Base-by-base conservation (phyloP, 2,797 vertebrate genomes). In the Phalloptychus januarius region DNA sequence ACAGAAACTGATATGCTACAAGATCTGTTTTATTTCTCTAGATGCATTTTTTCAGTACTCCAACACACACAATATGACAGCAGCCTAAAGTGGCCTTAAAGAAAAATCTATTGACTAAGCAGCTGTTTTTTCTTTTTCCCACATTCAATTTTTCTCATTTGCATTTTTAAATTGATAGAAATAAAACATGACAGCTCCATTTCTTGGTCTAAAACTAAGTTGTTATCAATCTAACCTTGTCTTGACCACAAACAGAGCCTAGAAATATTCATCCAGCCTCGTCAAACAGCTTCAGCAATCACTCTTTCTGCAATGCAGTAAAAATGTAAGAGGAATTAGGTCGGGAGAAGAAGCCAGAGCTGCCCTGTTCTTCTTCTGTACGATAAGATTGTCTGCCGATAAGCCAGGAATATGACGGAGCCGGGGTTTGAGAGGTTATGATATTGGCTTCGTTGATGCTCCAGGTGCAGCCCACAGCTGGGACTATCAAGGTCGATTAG, bases 361-460 rank as follows among this genome's bases (percentile, higher is more conserved):
- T 84, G 77, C 85, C 75, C 80, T 83, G 83, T 75, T 83, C 79
- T 89, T 84, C 50, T 20, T 74, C 36, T 45, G 7, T 4, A 48
- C 38, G 88, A 92, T 92, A 89, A 89, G 88, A 92, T 91, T 86
- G 87, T 90, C 89, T 89, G 88, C 84, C 67, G 91, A 91, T 91
- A 90, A 84, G 50, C 76, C 79, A 75, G 65, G 12, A 81, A 44
- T 45, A 81, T 89, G 87, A 87, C 46, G 82, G 83, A 75, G 83
- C 73, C 58, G 74, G 84, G 79, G 82, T 83, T 88, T 86, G 84
- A 85, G 82, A 70, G 87, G 83, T 87, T 84, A 69, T 56, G 56
- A 50, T 78, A 71, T 86, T 88, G 85, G 82, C 83, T 84, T 74
- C 63, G 65, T 85, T 75, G 75, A 82, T 82, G 71, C 23, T 79